These are phyloP conservation scores for Shargacucullia verbasci DNA, from an alignment of 2,888 invertebrate genomes.

Conservation along the genomic window DNA sequence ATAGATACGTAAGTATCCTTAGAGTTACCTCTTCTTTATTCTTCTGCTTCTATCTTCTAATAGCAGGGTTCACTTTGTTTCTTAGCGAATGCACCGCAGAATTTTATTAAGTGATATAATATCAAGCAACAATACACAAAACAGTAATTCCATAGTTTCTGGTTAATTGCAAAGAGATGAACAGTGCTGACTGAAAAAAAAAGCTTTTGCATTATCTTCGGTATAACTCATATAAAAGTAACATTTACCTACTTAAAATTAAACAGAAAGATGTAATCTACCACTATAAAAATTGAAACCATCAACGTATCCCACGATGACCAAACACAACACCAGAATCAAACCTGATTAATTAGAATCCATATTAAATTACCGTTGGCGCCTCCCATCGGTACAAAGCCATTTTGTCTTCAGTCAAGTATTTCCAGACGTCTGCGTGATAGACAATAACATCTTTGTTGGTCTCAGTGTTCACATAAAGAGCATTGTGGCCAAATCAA, in stretches of 20 bases:
- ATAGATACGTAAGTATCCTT: not conserved
- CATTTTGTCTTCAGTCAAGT: conserved; percentile 88
- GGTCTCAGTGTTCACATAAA: conserved; percentile 67
- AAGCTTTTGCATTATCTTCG: too few relatives aligned
- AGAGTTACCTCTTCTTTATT: not conserved
- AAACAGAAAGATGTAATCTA: too few relatives aligned
- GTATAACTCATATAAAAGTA: too few relatives aligned
- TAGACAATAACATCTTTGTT: conserved; percentile 87
- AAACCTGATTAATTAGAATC: conserved; percentile 56
- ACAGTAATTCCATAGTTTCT: too few relatives aligned
- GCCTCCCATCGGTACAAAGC: conserved; percentile 86
- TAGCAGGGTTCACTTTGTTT: too few relatives aligned
- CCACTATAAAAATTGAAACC: conserved; percentile 10
- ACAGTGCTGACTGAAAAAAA: too few relatives aligned
- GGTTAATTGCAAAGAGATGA: too few relatives aligned
- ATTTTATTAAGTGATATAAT: too few relatives aligned
- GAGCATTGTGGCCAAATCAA: conserved; percentile 87
- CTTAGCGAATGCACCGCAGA: too few relatives aligned
- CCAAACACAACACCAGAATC: conserved; percentile 55
- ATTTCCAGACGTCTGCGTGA: conserved; percentile 86
- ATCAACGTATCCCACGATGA: conserved; percentile 38
- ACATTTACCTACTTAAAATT: too few relatives aligned
- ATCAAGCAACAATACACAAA: too few relatives aligned
- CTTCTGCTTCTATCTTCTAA: too few relatives aligned
- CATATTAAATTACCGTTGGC: conserved; percentile 83